phyloP scores from a whole-genome alignment of 2,113 vertebrate species.

The Isichthys henryi region DNA sequence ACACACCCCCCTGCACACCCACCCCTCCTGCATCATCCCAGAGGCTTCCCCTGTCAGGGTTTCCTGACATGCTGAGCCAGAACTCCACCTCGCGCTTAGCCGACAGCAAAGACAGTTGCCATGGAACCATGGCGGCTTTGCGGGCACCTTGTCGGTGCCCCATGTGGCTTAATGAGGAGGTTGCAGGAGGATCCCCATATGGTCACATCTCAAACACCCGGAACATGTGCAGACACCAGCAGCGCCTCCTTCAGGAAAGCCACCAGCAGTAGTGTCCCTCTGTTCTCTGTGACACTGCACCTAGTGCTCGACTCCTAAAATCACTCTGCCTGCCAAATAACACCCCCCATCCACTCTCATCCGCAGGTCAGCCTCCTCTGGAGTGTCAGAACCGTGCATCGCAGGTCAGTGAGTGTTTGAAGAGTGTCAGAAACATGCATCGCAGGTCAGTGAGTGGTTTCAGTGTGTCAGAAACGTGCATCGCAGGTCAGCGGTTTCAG shows the following conservation, averaged over 20 bases:
- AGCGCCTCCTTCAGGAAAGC: neutral
- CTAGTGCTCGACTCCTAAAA: neutral
- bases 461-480: neutral
- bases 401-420: no score
- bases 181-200: neutral
- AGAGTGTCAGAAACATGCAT: no score
- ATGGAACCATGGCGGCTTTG: conserved; percentile 48
- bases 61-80: neutral
- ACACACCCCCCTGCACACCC: neutral
- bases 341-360: neutral
- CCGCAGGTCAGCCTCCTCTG: neutral
- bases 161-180: neutral
- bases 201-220: neutral
- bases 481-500: no score
- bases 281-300: neutral
- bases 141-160: neutral
- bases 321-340: neutral
- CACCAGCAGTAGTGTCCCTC: neutral
- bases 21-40: neutral
- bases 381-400: no score
- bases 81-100: conserved; percentile 15
- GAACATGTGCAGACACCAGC: neutral
- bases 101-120: conserved; percentile 60
- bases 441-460: neutral
- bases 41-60: neutral